Evolutionary conservation across 1,140 invertebrate species (phyloP).

Genomic region (Drosophila ironensis): DNA sequence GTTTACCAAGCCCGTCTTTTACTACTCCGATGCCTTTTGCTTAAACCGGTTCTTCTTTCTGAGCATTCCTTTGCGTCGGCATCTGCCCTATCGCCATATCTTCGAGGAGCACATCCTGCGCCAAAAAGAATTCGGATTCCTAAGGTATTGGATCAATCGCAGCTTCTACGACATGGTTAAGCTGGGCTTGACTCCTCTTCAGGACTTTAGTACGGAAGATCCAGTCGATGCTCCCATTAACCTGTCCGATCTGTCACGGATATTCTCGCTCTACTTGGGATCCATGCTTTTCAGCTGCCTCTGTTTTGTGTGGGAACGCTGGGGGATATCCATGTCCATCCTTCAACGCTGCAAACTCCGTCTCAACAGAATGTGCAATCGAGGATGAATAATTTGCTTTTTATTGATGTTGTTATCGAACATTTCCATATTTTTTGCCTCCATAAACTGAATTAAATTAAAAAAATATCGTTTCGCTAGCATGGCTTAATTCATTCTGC

Average conservation of each 20-base stretch:
- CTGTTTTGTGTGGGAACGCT: conserved; percentile 33
- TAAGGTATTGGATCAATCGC: conserved; percentile 16
- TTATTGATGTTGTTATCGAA: background rate
- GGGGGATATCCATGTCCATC: no score
- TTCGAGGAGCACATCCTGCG: conserved; percentile 45
- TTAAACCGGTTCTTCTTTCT: conserved; percentile 14
- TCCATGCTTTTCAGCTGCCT: background rate
- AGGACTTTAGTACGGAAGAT: conserved; percentile 21
- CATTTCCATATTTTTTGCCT: conserved; percentile 3
- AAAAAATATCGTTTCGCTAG: conserved; percentile 11
- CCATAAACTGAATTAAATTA: conserved; percentile 4
- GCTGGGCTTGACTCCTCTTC: background rate
- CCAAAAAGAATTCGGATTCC: conserved; percentile 44
- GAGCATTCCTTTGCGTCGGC: conserved; percentile 15
- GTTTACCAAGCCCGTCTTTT: conserved; percentile 37
- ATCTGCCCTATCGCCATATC: conserved; percentile 49
- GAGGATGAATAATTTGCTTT: background rate
- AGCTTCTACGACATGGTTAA: conserved; percentile 50
- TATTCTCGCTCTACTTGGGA: conserved; percentile 22
- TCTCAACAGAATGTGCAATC: background rate
- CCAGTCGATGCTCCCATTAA: background rate
- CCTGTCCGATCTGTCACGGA: conserved; percentile 26
- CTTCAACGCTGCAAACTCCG: no score
- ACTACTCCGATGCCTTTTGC: conserved; percentile 46
- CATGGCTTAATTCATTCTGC: conserved; percentile 16